phyloP scores from a whole-genome alignment of 2,888 invertebrate genomes.

The Disparrhopalites patrizii region DNA sequence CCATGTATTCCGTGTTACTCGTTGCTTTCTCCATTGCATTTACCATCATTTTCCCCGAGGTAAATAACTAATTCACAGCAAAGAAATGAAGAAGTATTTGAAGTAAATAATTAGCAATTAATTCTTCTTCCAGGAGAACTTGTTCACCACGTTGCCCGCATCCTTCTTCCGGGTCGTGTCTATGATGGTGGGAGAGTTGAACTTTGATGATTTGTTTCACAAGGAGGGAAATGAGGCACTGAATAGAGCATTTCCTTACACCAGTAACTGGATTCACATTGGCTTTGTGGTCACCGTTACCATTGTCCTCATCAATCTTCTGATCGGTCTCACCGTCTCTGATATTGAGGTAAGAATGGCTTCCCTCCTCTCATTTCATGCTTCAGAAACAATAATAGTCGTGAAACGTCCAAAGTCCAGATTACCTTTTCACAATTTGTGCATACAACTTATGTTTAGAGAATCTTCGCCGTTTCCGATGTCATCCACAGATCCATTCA shows the following conservation, averaged over 20 bases:
- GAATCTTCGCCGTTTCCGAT: not conserved
- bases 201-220: slow-evolving; percentile 1
- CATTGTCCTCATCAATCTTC: not conserved
- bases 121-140: not conserved
- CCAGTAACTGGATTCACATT: not conserved
- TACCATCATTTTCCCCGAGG: slow-evolving; percentile 7
- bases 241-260: not conserved
- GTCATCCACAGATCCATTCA: slow-evolving; percentile 1
- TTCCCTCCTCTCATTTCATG: no score
- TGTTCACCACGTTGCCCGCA: not conserved
- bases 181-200: slow-evolving; percentile 12
- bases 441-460: no score
- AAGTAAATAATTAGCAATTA: not conserved
- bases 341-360: not conserved
- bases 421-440: not conserved
- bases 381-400: no score
- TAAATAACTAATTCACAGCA: not conserved
- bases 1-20: not conserved
- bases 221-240: not conserved
- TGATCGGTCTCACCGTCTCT: slow-evolving; percentile 7
- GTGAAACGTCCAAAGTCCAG: no score
- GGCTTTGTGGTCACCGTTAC: not conserved
- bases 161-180: slow-evolving; percentile 3
- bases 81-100: not conserved
- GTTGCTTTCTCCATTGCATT: slow-evolving; percentile 12